Evolutionary conservation across 2,113 vertebrate species (phyloP).

Genomic region (Bettongia penicillata): DNA sequence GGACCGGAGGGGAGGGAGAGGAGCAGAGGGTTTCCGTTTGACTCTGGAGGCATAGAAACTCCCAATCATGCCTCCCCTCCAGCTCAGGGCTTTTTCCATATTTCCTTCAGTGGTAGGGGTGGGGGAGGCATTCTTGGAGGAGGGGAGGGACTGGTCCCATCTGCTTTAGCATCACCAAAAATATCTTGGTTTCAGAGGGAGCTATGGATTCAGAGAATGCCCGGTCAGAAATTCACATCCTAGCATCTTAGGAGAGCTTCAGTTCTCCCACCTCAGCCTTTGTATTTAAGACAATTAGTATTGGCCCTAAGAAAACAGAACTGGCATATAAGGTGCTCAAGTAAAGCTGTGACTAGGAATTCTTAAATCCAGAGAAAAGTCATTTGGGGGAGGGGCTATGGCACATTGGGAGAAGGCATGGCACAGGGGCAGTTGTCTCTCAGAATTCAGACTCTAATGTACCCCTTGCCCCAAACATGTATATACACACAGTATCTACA

Average conservation of each 20-base stretch:
- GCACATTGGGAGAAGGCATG: too few species aligned
- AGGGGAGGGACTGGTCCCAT: not conserved
- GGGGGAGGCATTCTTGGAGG: not conserved
- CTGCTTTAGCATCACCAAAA: not conserved
- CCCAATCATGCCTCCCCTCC: not conserved
- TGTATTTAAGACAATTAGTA: not conserved
- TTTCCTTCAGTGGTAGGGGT: not conserved
- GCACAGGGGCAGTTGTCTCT: not conserved
- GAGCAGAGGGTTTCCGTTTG: slow-evolving; percentile 13
- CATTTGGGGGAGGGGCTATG: not conserved
- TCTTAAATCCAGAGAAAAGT: not conserved
- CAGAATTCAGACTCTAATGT: not conserved
- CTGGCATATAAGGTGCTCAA: not conserved
- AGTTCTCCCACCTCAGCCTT: not conserved
- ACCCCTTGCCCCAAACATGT: not conserved
- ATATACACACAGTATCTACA: not conserved
- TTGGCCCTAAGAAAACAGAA: not conserved
- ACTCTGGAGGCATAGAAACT: not conserved
- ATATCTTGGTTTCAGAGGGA: not conserved
- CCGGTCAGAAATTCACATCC: not conserved
- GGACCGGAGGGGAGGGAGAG: not conserved
- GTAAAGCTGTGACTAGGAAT: not conserved
- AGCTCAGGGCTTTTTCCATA: not conserved
- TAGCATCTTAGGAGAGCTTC: not conserved
- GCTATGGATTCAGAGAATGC: not conserved